These are phyloP conservation scores for Tigriopus californicus DNA, from an alignment of 2,888 invertebrate genomes.

Conservation along the genomic window DNA sequence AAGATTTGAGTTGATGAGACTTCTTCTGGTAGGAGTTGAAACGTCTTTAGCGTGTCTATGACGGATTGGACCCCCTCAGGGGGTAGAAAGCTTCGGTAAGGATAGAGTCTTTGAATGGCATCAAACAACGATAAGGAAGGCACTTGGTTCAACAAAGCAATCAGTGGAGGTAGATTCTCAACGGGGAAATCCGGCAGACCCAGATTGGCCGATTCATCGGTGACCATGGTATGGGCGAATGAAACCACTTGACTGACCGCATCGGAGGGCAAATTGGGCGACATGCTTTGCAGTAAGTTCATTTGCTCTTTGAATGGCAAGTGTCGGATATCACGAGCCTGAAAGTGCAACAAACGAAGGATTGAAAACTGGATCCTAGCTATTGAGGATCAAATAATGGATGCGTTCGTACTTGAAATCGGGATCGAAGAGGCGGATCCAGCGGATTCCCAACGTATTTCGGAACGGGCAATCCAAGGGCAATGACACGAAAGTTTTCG, in stretches of 20 bases:
- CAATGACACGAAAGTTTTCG: constrained; percentile 79
- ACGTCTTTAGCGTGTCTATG: constrained; percentile 44
- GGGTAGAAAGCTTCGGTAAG: constrained; percentile 56
- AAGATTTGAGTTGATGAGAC: neutral
- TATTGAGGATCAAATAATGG: too few relatives aligned
- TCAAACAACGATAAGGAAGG: constrained; percentile 45
- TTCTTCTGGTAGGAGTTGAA: constrained; percentile 27
- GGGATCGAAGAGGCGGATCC: constrained; percentile 80
- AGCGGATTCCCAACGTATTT: constrained; percentile 72
- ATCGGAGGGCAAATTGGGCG: constrained; percentile 35
- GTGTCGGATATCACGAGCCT: constrained; percentile 51
- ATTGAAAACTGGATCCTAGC: too few relatives aligned
- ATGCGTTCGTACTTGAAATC: constrained; percentile 63
- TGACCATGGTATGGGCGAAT: constrained; percentile 55
- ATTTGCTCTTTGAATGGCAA: constrained; percentile 28
- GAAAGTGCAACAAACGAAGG: too few relatives aligned
- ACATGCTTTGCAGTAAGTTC: constrained; percentile 20
- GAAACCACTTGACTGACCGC: constrained; percentile 47
- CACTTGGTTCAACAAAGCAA: constrained; percentile 46
- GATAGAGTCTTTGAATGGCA: constrained; percentile 57
- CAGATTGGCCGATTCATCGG: constrained; percentile 47
- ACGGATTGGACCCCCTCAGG: constrained; percentile 54
- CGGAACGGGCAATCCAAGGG: constrained; percentile 74
- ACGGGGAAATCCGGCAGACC: constrained; percentile 77
- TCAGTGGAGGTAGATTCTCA: constrained; percentile 49